Percentiles rank a stretch among this genome's conserved stretches.
phyloP scores from a whole-genome alignment of 2,113 vertebrate genomes.

The Paracyprichromis sp. region DNA sequence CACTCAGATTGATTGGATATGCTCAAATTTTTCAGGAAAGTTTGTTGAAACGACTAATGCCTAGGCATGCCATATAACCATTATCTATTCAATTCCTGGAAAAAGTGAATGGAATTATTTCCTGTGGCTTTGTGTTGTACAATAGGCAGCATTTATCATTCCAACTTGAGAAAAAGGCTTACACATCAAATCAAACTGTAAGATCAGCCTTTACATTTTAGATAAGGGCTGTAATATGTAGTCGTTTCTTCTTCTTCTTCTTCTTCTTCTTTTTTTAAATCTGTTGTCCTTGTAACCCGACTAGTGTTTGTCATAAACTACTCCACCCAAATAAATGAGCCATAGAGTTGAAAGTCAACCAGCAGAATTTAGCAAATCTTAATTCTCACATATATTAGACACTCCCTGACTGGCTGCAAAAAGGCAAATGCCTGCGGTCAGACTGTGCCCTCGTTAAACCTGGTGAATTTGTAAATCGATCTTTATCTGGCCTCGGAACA shows the following conservation, averaged over 20 bases:
- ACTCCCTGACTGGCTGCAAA: not conserved
- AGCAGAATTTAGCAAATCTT: not conserved
- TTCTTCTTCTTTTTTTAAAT: fast-evolving
- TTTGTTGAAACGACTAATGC: not conserved
- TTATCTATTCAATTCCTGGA: not conserved
- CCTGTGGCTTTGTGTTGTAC: not conserved
- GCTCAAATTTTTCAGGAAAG: not conserved
- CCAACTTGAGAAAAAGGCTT: not conserved
- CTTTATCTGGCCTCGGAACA: not conserved
- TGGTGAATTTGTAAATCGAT: not conserved
- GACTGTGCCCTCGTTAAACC: not conserved
- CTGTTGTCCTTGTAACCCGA: not conserved
- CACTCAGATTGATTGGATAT: not conserved
- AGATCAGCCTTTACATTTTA: not conserved
- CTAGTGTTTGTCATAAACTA: not conserved
- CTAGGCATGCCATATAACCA: not conserved
- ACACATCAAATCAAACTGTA: not conserved
- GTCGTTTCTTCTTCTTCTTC: not conserved
- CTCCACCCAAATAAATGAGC: not conserved
- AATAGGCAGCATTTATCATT: not conserved
- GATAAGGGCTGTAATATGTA: not conserved
- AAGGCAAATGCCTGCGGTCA: not conserved
- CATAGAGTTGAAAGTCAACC: not conserved
- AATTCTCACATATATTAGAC: not conserved
- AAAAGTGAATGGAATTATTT: not conserved